Conservation (phyloP, 2,113 vertebrate species). For the Xenus cinereus region DNA sequence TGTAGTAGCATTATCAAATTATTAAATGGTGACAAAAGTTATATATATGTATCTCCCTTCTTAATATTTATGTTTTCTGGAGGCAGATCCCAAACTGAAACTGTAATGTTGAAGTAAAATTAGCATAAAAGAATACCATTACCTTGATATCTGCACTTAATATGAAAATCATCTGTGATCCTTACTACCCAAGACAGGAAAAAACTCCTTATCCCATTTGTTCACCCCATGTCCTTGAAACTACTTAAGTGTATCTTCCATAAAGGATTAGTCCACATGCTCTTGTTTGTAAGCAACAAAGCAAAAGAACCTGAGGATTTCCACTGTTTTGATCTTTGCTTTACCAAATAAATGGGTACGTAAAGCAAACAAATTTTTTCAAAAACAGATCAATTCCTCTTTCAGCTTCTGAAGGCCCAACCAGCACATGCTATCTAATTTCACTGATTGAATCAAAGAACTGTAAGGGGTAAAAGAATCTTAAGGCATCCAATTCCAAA, state of each 20-base stretch:
- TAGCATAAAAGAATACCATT: background rate
- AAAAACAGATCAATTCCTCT: background rate
- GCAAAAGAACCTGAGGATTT: background rate
- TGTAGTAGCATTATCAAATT: background rate
- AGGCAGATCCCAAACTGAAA: background rate
- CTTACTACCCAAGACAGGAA: background rate
- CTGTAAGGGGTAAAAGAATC: background rate
- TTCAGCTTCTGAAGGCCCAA: background rate
- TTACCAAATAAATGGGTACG: background rate
- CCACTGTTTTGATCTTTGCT: background rate
- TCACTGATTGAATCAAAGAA: background rate
- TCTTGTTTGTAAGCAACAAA: background rate
- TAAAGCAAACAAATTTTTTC: background rate
- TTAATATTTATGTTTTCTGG: background rate
- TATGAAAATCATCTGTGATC: background rate
- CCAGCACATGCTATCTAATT: background rate
- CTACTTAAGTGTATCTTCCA: background rate
- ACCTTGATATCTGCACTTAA: background rate
- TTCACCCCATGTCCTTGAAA: background rate
- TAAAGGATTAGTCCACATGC: background rate
- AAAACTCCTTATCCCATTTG: background rate
- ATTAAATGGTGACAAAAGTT: background rate
- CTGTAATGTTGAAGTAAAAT: background rate
- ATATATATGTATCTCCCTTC: background rate
- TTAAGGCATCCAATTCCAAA: background rate